Base-by-base conservation (phyloP, 2,113 vertebrate genomes). In the Oreochromis tanganicae region DNA sequence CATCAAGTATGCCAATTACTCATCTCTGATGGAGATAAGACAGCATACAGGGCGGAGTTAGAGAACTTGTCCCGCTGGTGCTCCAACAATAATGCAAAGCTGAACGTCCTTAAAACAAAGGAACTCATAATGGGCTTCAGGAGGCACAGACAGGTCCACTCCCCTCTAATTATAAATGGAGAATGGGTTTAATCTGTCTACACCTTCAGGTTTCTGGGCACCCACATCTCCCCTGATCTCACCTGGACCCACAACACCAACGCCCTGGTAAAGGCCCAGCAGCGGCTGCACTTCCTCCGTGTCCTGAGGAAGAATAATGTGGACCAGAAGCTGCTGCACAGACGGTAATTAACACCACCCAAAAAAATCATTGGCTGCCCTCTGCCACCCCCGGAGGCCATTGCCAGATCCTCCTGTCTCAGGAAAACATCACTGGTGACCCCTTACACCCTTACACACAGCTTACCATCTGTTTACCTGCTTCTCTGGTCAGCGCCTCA, bases 201-300 rank as follows among this genome's bases (percentile, higher is more conserved):
- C 5, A 63, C 59, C 17, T 63, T 63, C 59, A 63, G 59, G 59
- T 36, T 63, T 63, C 59, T 63, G 59, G 59, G 59, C 16, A 19
- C 32, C 16, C 9, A 1, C 59, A 63, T 36, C 29, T 63, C 59
- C 29, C 16, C 29, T 34, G 59, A 63, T 63, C 29, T 63, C 59
- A 7, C 59, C 16, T 63, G 32, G 59, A 63, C 29, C 32, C 29
- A 63, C 29, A 63, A 63, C 59, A 63, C 59, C 59, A 63, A 36
- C 0, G 1, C 29, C 9, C 29, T 63, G 59, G 59, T 63, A 63
- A 63, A 63, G 32, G 32, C 17, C 16, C 32, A 63, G 29, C 29
- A 63, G 59, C 3, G 0, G 29, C 32, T 63, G 16, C 29, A 36
- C 59, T 36, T 63, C 9, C 0, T 63, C 2, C 10, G 5, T 1